Base-by-base conservation (phyloP, 1,140 invertebrate species). In the Ostrea edulis region DNA sequence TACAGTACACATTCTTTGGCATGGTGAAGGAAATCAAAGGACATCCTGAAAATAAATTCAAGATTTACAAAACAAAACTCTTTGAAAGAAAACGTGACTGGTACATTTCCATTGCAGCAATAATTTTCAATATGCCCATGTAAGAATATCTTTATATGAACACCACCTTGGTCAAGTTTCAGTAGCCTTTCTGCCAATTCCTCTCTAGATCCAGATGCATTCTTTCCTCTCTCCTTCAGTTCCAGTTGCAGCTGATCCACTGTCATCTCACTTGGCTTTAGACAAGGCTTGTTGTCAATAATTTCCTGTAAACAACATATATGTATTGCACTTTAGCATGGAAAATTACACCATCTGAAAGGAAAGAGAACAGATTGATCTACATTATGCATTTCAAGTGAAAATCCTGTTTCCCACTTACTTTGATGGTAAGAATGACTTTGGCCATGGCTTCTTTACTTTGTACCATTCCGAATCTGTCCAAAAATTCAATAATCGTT, bases 1-100 rank as follows among this genome's bases (percentile, higher is more conserved):
- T 92, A 87, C 92, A 93, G 82, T 90, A 91, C 53, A 93, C 52
- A 29, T 89, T 88, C 22, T 90, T 89, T 25, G 92, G 92, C 87
- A 93, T 88, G 3, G 84, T 90, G 53, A 93, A 87, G 17, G 90
- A 89, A 52, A 93, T 84, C 55, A 86, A 84, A 0, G 91, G 90
- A 82, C 92, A 93, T 68, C 84, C 92, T 93, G 85, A n/a, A 91
- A 91, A 35, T 62, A 62, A 17, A 62, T 20, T n/a, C 17, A 62
- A 20, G n/a, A 62, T 17, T 4, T 62, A 62, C 12, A 62, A 20
- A 20, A 62, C 55, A 62, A 62, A 20, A 62, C 35, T 44, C 35
- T 44, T 44, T 44, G 2, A 44, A 44, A 44, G 35, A 2, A 44
- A 44, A 44, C 5, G 35, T 44, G 35, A 44, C 35, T 44, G 35